Evolutionary conservation across 2,113 vertebrate genomes (phyloP), one percentile per base, ranked within the genome.

Genomic region (Myodes glareolus): DNA sequence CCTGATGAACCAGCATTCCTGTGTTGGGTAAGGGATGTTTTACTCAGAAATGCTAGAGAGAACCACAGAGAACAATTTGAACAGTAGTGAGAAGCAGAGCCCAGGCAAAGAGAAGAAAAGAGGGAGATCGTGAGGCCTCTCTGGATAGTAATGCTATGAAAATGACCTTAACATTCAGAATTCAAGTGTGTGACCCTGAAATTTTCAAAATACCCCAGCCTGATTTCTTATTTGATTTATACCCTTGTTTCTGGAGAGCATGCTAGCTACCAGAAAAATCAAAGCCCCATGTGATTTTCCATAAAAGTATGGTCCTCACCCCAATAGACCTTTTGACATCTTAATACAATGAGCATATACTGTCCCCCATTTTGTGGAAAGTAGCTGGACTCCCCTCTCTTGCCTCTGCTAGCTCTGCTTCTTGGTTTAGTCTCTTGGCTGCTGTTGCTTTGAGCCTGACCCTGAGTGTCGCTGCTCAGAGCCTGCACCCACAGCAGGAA

Each of bases 1-100:
- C 76, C 76, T 94, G 85, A 95, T 75, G 81, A 97, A 67, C 52
- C 73, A 94, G 94, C 95, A 45, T 45, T 93, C 61, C 67, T 70
- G 52, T 36, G 84, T 68, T 5, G 42, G 77, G 91, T 47, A 81
- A 70, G 7, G 5, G n/a, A 33, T 45, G 19, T 36, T 84, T 52
- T 78, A 82, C 47, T n/a, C 45, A 7, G 76, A 92, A 95, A 94
- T 94, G 52, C 27, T 87, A 47, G 1, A 9, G n/a, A 70, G 55
- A 47, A 25, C 42, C 31, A 10, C 45, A 21, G 36, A 42, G 39
- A 81, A 19, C 31, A 25, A 33, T 13, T 1, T 1, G 29, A 88
- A 45, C 25, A 58, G 88, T 70, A 67, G 55, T 85, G 45, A 72
- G 70, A 73, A 93, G 63, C 52, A 19, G 29, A 33, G 55, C 16